A percentile compares a stretch with the other conserved stretches of the same genome.
These are phyloP conservation scores for Euzophera pinguis DNA, from an alignment of 2,888 invertebrate species.

Conservation along the genomic window DNA sequence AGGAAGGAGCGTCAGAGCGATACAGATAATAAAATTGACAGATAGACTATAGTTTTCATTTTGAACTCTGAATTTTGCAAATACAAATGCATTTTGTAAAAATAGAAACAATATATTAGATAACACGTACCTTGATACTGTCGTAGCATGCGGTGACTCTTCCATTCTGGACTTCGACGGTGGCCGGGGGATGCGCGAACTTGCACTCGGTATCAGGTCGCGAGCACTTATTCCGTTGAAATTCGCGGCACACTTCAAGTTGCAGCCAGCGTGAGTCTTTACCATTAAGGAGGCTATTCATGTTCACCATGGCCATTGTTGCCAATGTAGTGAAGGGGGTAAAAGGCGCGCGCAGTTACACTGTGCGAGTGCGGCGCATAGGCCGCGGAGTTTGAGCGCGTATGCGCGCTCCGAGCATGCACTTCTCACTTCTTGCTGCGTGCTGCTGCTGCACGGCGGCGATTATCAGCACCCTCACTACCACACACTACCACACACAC, in stretches of 20 bases:
- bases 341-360: conserved; percentile 66
- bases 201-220: conserved; percentile 99
- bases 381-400: conserved; percentile 67
- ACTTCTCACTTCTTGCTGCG: conserved; percentile 48
- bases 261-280: conserved; percentile 99
- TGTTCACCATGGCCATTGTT: conserved; percentile 92
- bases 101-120: no score
- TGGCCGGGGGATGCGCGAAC: conserved; percentile 99
- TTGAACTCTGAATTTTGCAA: no score
- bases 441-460: conserved; percentile 31
- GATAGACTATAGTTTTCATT: no score
- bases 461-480: conserved; percentile 55
- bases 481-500: conserved; percentile 62
- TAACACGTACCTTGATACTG: conserved; percentile 97
- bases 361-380: conserved; percentile 74
- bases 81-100: no score
- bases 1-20: not conserved
- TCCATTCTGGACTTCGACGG: conserved; percentile 99
- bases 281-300: conserved; percentile 97
- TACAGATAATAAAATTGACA: conserved; percentile 2
- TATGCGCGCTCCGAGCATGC: conserved; percentile 66
- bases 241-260: conserved; percentile 99
- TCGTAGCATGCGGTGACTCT: conserved; percentile 99
- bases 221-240: conserved; percentile 99
- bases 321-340: conserved; percentile 53